A percentile compares a stretch with the other conserved stretches of the same genome.
phyloP scores from a whole-genome alignment of 2,888 invertebrate species.

The Eristalis arbustorum region DNA sequence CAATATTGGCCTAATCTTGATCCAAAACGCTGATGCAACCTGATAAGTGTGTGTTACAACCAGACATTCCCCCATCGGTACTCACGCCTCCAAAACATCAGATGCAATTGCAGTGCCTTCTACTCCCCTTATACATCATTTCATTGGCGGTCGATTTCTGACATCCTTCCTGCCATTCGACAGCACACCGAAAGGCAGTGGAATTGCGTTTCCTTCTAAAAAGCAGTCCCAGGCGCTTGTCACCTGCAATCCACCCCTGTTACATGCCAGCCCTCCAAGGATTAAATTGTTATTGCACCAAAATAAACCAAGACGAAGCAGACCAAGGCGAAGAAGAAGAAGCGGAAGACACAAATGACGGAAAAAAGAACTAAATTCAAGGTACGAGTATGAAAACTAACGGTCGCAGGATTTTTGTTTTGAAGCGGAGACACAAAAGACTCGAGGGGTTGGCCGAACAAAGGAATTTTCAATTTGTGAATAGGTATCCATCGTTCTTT shows the following conservation, averaged over 20 bases:
- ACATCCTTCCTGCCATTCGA: no score
- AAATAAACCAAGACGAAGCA: conserved; percentile 20
- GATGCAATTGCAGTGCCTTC: no score
- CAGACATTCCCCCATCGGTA: no score
- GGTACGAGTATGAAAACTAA: conserved; percentile 59
- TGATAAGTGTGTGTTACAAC: no score
- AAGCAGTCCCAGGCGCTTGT: background rate
- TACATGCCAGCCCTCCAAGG: conserved; percentile 8
- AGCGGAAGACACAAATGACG: background rate
- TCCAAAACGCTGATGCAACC: no score
- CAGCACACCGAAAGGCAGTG: no score
- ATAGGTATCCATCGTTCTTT: conserved; percentile 67
- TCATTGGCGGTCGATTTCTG: no score
- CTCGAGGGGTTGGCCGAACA: conserved; percentile 54
- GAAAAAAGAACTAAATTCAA: conserved; percentile 20
- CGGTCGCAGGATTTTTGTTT: conserved; percentile 23
- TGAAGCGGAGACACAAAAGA: conserved; percentile 44
- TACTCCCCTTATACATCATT: no score
- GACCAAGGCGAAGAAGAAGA: background rate
- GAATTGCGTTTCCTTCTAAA: background rate
- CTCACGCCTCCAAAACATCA: no score
- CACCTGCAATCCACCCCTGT: conserved; percentile 12
- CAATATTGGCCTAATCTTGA: no score
- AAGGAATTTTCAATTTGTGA: conserved; percentile 68
- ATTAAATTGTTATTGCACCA: conserved; percentile 25